These are phyloP conservation scores for Carterocephalus palaemon DNA, from an alignment of 2,888 invertebrate genomes.

Conservation along the genomic window DNA sequence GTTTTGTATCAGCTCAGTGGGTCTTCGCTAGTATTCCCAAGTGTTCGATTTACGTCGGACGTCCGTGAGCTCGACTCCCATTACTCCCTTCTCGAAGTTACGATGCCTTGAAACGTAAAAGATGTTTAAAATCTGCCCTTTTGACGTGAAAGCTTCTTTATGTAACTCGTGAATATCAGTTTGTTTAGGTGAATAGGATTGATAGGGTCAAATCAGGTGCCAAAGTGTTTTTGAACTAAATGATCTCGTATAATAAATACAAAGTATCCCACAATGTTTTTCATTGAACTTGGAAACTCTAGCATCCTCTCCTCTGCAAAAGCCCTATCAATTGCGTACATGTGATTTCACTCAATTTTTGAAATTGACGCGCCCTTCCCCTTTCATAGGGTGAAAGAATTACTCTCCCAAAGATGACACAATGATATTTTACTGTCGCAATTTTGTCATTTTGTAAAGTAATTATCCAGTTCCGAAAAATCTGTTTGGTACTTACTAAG, in stretches of 20 bases:
- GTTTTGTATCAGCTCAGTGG: slow-evolving; percentile 43
- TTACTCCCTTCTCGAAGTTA: slow-evolving; percentile 14
- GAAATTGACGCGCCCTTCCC: slow-evolving; percentile 71
- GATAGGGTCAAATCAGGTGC: no score
- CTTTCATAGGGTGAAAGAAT: slow-evolving; percentile 52
- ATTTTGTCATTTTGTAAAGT: slow-evolving; percentile 2
- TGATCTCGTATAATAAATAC: no score
- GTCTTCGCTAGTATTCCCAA: slow-evolving; percentile 37
- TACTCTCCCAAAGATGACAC: slow-evolving; percentile 62
- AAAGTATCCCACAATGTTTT: background rate
- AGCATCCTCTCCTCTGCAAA: slow-evolving; percentile 37
- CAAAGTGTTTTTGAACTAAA: no score
- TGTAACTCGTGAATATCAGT: no score
- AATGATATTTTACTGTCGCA: slow-evolving; percentile 32
- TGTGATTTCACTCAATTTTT: slow-evolving; percentile 77
- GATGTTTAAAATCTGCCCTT: background rate
- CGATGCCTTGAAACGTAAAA: slow-evolving; percentile 1
- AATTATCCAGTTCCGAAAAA: slow-evolving; percentile 2
- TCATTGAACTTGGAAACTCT: slow-evolving; percentile 1
- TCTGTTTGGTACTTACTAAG: background rate
- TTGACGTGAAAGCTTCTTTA: background rate
- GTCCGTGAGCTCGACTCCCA: slow-evolving; percentile 8
- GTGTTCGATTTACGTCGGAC: slow-evolving; percentile 22
- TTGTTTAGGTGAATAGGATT: no score
- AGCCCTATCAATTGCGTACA: slow-evolving; percentile 71